Conservation (phyloP, 2,888 invertebrate species). For the Parnassius smintheus region DNA sequence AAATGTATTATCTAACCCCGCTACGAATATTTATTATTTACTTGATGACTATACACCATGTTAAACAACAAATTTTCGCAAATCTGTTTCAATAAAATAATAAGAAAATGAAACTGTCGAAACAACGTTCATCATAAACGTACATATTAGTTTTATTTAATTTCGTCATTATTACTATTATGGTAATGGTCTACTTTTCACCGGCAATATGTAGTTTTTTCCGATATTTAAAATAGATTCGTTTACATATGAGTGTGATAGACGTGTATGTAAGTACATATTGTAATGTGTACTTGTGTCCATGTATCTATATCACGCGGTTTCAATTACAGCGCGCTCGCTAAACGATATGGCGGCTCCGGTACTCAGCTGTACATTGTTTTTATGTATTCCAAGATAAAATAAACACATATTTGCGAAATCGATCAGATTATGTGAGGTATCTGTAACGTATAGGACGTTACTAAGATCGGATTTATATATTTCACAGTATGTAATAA, state of each 20-base stretch:
- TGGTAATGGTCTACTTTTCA: slow-evolving; percentile 7
- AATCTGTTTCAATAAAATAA: too few relatives aligned
- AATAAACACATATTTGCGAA: slow-evolving; percentile 1
- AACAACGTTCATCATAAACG: too few relatives aligned
- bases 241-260: slow-evolving; percentile 29
- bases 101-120: too few relatives aligned
- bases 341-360: slow-evolving; percentile 53
- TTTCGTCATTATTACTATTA: too few relatives aligned
- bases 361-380: slow-evolving; percentile 37
- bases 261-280: slow-evolving; percentile 24
- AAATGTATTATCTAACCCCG: too few relatives aligned
- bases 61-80: too few relatives aligned
- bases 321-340: slow-evolving; percentile 68
- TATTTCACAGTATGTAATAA: too few relatives aligned
- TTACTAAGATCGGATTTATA: too few relatives aligned
- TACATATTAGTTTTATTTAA: too few relatives aligned
- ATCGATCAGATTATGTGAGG: background rate
- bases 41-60: too few relatives aligned
- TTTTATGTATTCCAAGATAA: slow-evolving; percentile 10
- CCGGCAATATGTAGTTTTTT: slow-evolving; percentile 4
- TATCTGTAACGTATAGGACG: too few relatives aligned
- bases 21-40: too few relatives aligned
- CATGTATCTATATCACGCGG: slow-evolving; percentile 65
- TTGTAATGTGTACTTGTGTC: slow-evolving; percentile 23
- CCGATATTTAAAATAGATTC: slow-evolving; percentile 20